Evolutionary conservation across 2,888 invertebrate genomes (phyloP), one percentile per base, ranked within the genome.

Genomic region (Parnassius mnemosyne): DNA sequence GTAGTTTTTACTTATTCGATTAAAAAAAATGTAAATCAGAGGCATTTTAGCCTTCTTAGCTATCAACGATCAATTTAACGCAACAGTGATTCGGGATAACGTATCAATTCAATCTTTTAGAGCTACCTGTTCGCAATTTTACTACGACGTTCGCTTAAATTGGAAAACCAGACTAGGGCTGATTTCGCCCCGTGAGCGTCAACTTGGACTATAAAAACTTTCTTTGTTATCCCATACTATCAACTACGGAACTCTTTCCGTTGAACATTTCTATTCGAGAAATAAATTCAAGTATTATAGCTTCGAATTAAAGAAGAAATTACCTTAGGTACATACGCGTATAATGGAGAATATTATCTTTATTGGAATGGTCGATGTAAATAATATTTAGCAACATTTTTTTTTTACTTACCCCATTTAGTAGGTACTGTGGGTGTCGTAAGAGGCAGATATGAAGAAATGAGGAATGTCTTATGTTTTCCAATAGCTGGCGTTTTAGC

Each of bases 131-230:
- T 69, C 70, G 69, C 72, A 69, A 72, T 81, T 86, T 86, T 84
- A 87, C 78, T 77, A 70, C 79, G 73, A 76, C 82, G 79, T 78
- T 83, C 85, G 79, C 84, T 83, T 74, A 84, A 87, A 90, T 89
- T 88, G 85, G 89, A 85, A 85, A 82, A 82, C 80, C 81, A 80
- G 49, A 16, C 49, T 49, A 49, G 80, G 83, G 77, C 84, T 83
- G 81, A 81, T 83, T 81, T 73, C 74, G 71, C 71, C 77, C 66
- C 73, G 76, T 74, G 49, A 67, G 78, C 75, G 77, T 55, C 12
- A 89, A 89, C 80, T 90, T 87, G 70, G 71, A 75, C 74, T 82
- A 84, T 91, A 89, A 90, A 91, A 90, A 90, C 88, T 91, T 90
- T 87, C 88, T 87, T 89, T 87, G 88, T 88, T 89, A 89, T 77